phyloP scores from a whole-genome alignment of 2,797 vertebrate genomes.

The Molossus molossus region DNA sequence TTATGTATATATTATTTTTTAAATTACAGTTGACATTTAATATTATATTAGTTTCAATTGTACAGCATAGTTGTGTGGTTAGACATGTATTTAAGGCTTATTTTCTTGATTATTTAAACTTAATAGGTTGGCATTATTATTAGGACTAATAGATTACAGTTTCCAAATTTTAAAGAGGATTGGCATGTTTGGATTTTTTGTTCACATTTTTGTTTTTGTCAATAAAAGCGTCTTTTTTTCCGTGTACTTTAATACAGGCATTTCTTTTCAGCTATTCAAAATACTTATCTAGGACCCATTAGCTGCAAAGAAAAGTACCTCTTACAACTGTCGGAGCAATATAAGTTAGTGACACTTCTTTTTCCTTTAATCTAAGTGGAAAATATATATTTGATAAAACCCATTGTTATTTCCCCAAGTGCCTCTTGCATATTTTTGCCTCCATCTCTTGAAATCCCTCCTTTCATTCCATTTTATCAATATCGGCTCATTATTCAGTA shows the following conservation, averaged over 20 bases:
- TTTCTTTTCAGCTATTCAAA: constrained; percentile 65
- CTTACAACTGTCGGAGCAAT: constrained; percentile 18
- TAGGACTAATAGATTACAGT: background rate
- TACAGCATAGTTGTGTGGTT: background rate
- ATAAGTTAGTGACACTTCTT: constrained; percentile 37
- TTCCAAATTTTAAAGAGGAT: constrained; percentile 49
- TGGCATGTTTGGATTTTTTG: constrained; percentile 45
- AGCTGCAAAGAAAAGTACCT: background rate
- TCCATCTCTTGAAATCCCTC: background rate
- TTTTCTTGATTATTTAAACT: constrained; percentile 34
- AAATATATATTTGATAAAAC: background rate
- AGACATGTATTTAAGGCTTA: background rate
- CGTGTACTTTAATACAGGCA: background rate
- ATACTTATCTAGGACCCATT: background rate
- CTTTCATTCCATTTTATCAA: background rate
- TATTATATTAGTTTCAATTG: background rate
- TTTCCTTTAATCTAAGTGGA: background rate
- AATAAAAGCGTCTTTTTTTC: constrained; percentile 44
- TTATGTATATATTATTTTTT: background rate
- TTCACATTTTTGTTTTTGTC: constrained; percentile 38
- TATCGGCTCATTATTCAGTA: background rate
- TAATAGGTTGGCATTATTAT: constrained; percentile 24
- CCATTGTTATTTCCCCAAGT: background rate
- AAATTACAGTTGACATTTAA: background rate
- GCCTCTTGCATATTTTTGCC: background rate